These are phyloP conservation scores for Holacanthus passer DNA, from an alignment of 2,113 vertebrate genomes.

Conservation along the genomic window DNA sequence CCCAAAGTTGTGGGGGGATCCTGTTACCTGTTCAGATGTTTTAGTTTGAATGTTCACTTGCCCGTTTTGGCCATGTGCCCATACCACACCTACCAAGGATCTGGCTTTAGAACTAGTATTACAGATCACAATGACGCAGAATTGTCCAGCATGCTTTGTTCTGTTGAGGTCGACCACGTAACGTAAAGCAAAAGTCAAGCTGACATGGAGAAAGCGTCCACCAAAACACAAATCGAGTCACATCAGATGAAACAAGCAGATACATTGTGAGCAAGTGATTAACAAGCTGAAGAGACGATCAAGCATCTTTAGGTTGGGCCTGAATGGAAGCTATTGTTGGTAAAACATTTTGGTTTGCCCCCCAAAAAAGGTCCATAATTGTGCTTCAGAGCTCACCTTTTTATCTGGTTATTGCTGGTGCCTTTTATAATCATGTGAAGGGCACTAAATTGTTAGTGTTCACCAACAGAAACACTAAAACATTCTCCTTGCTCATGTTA, in stretches of 20 bases:
- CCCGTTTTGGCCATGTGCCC: slow-evolving; percentile 70
- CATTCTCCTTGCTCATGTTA: neutral
- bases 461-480: neutral
- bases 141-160: slow-evolving; percentile 46
- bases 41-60: slow-evolving; percentile 80
- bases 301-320: neutral
- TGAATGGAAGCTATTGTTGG: slow-evolving; percentile 23
- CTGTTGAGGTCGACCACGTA: slow-evolving; percentile 30
- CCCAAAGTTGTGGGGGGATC: slow-evolving; percentile 77
- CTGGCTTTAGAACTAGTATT: slow-evolving; percentile 61
- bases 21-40: slow-evolving; percentile 85
- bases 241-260: slow-evolving; percentile 6
- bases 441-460: neutral
- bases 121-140: slow-evolving; percentile 59
- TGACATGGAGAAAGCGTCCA: neutral
- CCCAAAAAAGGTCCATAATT: neutral
- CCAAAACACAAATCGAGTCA: too few species aligned
- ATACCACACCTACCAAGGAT: slow-evolving; percentile 58
- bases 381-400: neutral
- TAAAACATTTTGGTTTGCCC: slow-evolving; percentile 4
- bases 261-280: slow-evolving; percentile 3
- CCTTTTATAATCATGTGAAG: neutral
- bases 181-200: slow-evolving; percentile 19
- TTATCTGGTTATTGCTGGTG: neutral
- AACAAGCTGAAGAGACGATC: neutral